phyloP scores from a whole-genome alignment of 2,797 vertebrate species.

The Thamnophis elegans region DNA sequence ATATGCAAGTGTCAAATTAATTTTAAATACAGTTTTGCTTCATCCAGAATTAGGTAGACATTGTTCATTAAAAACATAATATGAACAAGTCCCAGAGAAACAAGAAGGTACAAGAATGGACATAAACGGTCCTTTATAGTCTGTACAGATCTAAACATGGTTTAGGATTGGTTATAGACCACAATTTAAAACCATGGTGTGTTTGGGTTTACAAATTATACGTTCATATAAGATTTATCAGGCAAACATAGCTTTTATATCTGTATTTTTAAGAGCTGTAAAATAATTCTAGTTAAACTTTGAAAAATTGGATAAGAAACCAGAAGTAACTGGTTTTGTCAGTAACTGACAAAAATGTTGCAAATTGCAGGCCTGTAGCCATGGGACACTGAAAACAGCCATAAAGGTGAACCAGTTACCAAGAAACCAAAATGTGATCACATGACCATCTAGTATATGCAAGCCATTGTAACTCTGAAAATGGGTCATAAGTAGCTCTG shows the following conservation, averaged over 20 bases:
- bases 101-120: background rate
- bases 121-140: background rate
- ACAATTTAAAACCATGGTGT: background rate
- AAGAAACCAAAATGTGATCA: too few species aligned
- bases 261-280: background rate
- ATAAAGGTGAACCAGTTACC: too few species aligned
- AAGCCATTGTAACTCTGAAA: too few species aligned
- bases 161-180: background rate
- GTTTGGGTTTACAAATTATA: background rate
- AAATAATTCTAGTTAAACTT: background rate
- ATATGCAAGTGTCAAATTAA: background rate
- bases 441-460: too few species aligned
- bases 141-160: background rate
- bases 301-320: background rate
- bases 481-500: too few species aligned
- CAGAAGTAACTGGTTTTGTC: too few species aligned
- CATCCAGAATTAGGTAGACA: background rate
- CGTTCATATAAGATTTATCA: background rate
- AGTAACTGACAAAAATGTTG: too few species aligned
- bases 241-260: background rate
- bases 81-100: background rate
- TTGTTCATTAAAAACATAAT: background rate
- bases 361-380: too few species aligned
- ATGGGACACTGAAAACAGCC: too few species aligned
- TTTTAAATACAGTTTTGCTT: background rate